phyloP scores from a whole-genome alignment of 2,113 vertebrate genomes.

The Prolemur simus region DNA sequence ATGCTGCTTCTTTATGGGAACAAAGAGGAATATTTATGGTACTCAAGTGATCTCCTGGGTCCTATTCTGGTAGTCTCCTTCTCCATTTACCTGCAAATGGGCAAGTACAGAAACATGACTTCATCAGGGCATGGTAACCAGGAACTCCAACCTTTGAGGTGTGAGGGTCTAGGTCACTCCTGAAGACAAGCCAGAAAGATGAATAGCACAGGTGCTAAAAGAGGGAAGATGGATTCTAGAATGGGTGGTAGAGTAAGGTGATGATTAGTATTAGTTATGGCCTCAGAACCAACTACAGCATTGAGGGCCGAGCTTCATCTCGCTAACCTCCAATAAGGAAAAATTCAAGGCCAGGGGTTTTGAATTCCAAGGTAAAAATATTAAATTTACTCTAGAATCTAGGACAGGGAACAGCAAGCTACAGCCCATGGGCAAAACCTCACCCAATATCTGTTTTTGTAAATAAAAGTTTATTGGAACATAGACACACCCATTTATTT shows the following conservation, averaged over 20 bases:
- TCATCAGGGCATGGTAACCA: neutral
- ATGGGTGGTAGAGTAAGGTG: neutral
- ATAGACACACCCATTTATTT: neutral
- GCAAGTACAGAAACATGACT: neutral
- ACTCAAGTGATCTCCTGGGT: neutral
- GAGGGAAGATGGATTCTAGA: neutral
- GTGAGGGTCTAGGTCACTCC: fast-evolving
- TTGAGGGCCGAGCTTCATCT: neutral
- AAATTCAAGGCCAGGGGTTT: neutral
- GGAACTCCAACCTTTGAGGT: neutral
- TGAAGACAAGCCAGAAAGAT: neutral
- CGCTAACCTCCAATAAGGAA: too few relatives aligned
- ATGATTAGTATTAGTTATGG: neutral
- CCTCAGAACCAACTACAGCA: neutral
- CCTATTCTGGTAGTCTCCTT: neutral
- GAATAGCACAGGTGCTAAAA: neutral
- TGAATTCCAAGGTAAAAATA: neutral
- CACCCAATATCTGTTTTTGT: neutral
- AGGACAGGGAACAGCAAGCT: neutral
- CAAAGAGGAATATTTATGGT: neutral
- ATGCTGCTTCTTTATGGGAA: neutral
- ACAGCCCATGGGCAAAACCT: neutral
- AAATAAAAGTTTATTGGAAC: neutral
- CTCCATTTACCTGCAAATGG: neutral
- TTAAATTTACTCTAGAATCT: neutral